Base-by-base conservation (phyloP, 2,113 vertebrate species). In the Vicugna pacos region DNA sequence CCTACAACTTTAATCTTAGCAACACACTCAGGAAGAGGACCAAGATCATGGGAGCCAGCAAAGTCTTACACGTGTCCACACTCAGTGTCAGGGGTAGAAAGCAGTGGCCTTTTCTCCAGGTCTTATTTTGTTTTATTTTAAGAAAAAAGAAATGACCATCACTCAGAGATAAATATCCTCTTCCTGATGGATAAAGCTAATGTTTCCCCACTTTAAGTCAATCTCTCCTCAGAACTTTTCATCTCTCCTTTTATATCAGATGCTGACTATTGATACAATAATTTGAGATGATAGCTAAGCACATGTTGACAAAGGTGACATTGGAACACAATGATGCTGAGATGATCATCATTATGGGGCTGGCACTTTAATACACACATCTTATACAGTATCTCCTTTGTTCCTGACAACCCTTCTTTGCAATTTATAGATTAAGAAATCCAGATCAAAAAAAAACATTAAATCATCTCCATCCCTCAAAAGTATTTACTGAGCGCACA, bases 291-390 rank as follows among this genome's bases (percentile, higher is more conserved):
- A 93, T 17, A 96, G 60, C 95, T 96, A 97, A 95, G 87, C 50
- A 64, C 42, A 90, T 92, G 76, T 42, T 97, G 96, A 98, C 91
- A 98, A 96, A 97, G 93, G 95, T 97, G 97, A 98, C 96, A 97
- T 3, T 97, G 97, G 97, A 98, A 98, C 76, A 95, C 93, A 94
- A 96, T 92, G 91, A 96, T 48, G 75, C 85, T n/a, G 62, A 91
- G 80, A 97, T 98, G 93, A 93, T 85, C 62, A 32, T 95, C 35
- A 85, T n/a, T 72, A 32, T 72, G 15, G 70, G 48, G n/a, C 32
- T 28, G 50, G n/a, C 12, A 48, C 28, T 30, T 9, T 56, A 28
- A 80, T 38, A 69, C 84, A 73, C 35, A 60, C 16, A 76, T 11
- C 81, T 73, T 76, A 42, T 28, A 35, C 1, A 50, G 8, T 24